phyloP scores from a whole-genome alignment of 2,797 vertebrate species.

The Lates japonicus region DNA sequence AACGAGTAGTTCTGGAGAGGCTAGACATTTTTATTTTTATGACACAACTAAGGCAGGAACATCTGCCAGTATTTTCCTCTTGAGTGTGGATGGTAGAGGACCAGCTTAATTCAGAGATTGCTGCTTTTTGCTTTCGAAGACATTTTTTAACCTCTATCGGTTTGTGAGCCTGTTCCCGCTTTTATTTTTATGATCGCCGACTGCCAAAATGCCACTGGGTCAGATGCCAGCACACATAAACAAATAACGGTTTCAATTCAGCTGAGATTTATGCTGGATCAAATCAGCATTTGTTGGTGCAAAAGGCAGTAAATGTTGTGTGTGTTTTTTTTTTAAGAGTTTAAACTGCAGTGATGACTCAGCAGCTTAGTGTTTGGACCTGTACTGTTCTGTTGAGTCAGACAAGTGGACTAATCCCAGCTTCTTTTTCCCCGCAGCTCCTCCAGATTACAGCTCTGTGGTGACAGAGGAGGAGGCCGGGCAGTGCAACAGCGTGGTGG shows the following conservation, averaged over 20 bases:
- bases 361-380: constrained; percentile 49
- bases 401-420: constrained; percentile 37
- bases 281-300: constrained; percentile 23
- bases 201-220: background rate
- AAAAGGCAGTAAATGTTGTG: constrained; percentile 23
- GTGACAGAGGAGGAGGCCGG: constrained; percentile 86
- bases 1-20: background rate
- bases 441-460: constrained; percentile 93
- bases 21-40: too few species aligned
- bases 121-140: background rate
- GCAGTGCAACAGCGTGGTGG: constrained; percentile 68
- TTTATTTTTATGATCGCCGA: constrained; percentile 17
- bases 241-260: constrained; percentile 28
- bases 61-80: too few species aligned
- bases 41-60: too few species aligned
- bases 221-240: constrained; percentile 23
- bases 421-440: constrained; percentile 84
- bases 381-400: constrained; percentile 40
- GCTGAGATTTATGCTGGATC: constrained; percentile 17
- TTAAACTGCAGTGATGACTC: constrained; percentile 47
- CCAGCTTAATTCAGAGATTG: background rate
- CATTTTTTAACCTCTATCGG: background rate
- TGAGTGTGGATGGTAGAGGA: too few species aligned
- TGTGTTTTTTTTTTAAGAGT: constrained; percentile 37
- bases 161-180: background rate